Evolutionary conservation across 2,797 vertebrate genomes (phyloP).

Genomic region (Graptemys geographica): DNA sequence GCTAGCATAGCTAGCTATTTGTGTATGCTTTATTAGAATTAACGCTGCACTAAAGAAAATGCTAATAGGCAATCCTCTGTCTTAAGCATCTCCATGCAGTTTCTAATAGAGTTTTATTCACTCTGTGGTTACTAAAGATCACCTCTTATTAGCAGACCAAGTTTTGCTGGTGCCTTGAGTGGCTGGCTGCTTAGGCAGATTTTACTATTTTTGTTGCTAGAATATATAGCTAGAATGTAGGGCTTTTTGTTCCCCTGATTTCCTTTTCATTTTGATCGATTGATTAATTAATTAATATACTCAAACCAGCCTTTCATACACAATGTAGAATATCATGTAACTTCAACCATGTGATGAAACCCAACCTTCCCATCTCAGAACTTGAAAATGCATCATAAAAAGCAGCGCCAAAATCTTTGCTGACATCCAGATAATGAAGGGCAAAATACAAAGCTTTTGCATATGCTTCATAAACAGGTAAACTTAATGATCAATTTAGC

Average conservation of each 20-base stretch:
- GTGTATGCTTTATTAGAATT: no score
- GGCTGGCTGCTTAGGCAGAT: slow-evolving; percentile 30
- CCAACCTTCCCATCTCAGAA: neutral
- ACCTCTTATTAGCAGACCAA: no score
- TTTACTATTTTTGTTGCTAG: neutral
- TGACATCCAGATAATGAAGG: neutral
- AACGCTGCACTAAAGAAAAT: neutral
- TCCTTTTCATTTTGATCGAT: neutral
- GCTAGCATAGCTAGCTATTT: no score
- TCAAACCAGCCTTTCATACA: neutral
- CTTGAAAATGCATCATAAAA: neutral
- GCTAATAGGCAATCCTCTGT: slow-evolving; percentile 12
- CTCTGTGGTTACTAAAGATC: neutral
- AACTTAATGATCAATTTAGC: no score
- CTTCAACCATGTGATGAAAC: neutral
- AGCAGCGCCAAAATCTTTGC: neutral
- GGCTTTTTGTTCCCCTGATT: slow-evolving; percentile 2
- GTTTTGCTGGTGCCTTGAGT: slow-evolving; percentile 28
- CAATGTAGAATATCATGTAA: neutral
- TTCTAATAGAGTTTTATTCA: neutral
- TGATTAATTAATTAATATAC: neutral
- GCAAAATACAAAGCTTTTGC: no score
- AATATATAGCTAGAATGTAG: neutral
- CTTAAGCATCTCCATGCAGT: neutral
- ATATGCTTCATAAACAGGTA: no score